Base-by-base conservation (phyloP, 1,140 invertebrate genomes). In the Wasmannia auropunctata region DNA sequence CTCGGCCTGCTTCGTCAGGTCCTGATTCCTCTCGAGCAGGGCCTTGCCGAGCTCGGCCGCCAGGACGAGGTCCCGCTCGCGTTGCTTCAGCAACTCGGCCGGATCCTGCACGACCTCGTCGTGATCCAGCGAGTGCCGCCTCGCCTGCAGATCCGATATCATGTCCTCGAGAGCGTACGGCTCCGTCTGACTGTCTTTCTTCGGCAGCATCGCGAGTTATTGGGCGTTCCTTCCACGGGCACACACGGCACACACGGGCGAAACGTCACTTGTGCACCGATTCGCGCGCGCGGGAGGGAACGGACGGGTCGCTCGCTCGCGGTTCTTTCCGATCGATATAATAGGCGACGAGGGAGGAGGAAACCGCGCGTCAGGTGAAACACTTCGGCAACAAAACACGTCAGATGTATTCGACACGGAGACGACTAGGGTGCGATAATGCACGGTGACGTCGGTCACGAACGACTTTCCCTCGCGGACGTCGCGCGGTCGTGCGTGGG, bases 21-120 rank as follows among this genome's bases (percentile, higher is more conserved):
- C 98, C 92, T 99, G 98, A 93, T 99, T 99, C 92, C 98, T 98
- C 91, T 99, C 98, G 74, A 99, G 95, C 63, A 99, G 95, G 0
- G 98, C 98, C 94, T 99, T 99, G 28, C 99, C 99, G 46, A 99
- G 95, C 94, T 99, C 98, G 0, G 99, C 99, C 0, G 99, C 98
- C 69, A 99, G 95, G 31, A 98, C 96, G 14, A 99, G 96, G 93
- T 99, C 98, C 86, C 97, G 97, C 92, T 99, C 98, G 93, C 99
- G 99, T 95, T 98, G 98, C 89, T 98, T 98, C 28, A 99, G 95
- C 92, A 98, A 97, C 22, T 97, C 96, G 96, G 97, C 97, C 0
- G 99, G 96, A 93, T 98, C 98, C 65, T 95, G 67, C 95, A 95
- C 40, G 93, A 37, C 92, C n/a, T 93, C 93, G 83, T 94, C 90